Conservation (phyloP, 2,888 invertebrate species). For the Patella depressa region DNA sequence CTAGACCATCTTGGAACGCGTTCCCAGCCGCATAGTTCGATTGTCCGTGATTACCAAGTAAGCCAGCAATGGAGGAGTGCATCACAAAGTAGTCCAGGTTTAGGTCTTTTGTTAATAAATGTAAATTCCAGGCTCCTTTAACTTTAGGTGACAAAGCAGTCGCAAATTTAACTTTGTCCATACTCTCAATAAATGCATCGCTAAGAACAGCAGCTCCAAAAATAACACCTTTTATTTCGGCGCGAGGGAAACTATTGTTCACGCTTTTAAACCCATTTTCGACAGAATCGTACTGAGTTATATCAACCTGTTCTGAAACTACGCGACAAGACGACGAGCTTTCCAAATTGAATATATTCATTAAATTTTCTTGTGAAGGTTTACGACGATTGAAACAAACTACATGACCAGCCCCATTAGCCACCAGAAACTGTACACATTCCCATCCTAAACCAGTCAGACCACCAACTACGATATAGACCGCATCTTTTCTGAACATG, state of each 20-base stretch:
- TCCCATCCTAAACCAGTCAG: conserved; percentile 58
- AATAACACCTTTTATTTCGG: conserved; percentile 48
- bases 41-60: conserved; percentile 55
- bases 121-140: conserved; percentile 54
- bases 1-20: conserved; percentile 53
- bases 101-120: conserved; percentile 40
- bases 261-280: conserved; percentile 33
- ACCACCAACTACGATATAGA: conserved; percentile 55
- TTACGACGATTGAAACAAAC: conserved; percentile 43
- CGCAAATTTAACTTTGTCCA: conserved; percentile 38
- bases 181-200: conserved; percentile 34
- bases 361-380: conserved; percentile 28
- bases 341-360: conserved; percentile 31
- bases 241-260: conserved; percentile 16
- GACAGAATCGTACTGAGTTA: conserved; percentile 38
- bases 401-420: conserved; percentile 43
- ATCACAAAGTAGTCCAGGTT: conserved; percentile 56
- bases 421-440: conserved; percentile 41
- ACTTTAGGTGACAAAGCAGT: conserved; percentile 51
- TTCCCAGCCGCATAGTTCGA: conserved; percentile 56
- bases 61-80: conserved; percentile 54
- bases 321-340: conserved; percentile 31
- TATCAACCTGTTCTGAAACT: conserved; percentile 40
- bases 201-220: conserved; percentile 51
- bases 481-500: conserved; percentile 38